A percentile compares a stretch with the other conserved stretches of the same genome.
These are phyloP conservation scores for Nemotelus nigrinus DNA, from an alignment of 2,888 invertebrate species.

Conservation along the genomic window DNA sequence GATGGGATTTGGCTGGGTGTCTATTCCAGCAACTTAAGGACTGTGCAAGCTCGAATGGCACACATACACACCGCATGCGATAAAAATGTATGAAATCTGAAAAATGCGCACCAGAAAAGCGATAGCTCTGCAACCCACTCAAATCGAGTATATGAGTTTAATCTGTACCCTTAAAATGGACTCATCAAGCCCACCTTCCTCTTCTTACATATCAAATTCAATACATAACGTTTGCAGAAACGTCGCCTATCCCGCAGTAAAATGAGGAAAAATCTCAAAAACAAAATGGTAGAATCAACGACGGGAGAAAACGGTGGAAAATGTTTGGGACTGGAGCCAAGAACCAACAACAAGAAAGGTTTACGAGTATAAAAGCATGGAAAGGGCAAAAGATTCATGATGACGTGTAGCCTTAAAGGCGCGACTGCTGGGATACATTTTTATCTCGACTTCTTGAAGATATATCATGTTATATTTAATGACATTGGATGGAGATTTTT, in stretches of 20 bases:
- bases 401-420: slow-evolving; percentile 34
- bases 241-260: too few relatives aligned
- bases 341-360: not conserved
- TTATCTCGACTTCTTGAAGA: not conserved
- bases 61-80: too few relatives aligned
- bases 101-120: too few relatives aligned
- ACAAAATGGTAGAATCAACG: slow-evolving; percentile 23
- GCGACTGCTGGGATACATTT: slow-evolving; percentile 30
- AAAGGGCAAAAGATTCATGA: slow-evolving; percentile 19
- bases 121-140: too few relatives aligned
- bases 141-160: too few relatives aligned
- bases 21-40: too few relatives aligned
- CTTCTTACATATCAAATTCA: too few relatives aligned
- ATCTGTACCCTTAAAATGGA: too few relatives aligned
- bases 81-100: too few relatives aligned
- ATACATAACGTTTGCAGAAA: too few relatives aligned
- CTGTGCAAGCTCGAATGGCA: too few relatives aligned
- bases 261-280: slow-evolving; percentile 1
- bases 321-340: slow-evolving; percentile 35
- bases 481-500: not conserved
- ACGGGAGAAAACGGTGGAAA: slow-evolving; percentile 22
- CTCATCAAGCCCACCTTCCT: too few relatives aligned
- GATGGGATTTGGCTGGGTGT: not conserved
- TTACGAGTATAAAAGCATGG: not conserved
- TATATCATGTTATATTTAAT: not conserved